Evolutionary conservation across 1,140 invertebrate genomes (phyloP).

Genomic region (Cyclina sinensis): DNA sequence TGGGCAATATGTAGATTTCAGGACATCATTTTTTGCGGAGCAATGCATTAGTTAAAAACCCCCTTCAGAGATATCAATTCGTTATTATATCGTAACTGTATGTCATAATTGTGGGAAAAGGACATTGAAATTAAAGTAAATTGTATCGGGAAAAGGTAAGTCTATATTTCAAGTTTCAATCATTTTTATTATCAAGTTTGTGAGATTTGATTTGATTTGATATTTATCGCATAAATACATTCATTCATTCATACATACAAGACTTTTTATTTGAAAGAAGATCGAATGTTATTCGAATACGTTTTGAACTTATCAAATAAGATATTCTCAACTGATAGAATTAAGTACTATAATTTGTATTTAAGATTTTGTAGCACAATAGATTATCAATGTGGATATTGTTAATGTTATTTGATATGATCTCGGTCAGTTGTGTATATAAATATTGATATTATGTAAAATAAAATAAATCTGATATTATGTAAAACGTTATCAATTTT

Average conservation of each 20-base stretch:
- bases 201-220: not conserved
- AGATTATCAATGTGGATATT: not conserved
- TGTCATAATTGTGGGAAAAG: too few relatives aligned
- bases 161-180: not conserved
- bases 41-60: too few relatives aligned
- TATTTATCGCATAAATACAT: conserved; percentile 7
- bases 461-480: too few relatives aligned
- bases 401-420: not conserved
- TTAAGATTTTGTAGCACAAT: not conserved
- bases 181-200: too few relatives aligned
- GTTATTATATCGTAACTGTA: too few relatives aligned
- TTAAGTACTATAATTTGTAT: not conserved
- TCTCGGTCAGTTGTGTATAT: not conserved
- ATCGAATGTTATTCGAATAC: not conserved
- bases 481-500: too few relatives aligned
- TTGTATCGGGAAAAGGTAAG: not conserved
- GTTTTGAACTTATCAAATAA: not conserved
- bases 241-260: not conserved
- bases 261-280: conserved; percentile 2
- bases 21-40: too few relatives aligned
- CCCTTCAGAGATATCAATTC: too few relatives aligned
- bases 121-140: not conserved
- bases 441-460: too few relatives aligned
- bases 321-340: not conserved
- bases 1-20: too few relatives aligned